phyloP scores from a whole-genome alignment of 2,113 vertebrate species.

The Anthoscopus minutus region DNA sequence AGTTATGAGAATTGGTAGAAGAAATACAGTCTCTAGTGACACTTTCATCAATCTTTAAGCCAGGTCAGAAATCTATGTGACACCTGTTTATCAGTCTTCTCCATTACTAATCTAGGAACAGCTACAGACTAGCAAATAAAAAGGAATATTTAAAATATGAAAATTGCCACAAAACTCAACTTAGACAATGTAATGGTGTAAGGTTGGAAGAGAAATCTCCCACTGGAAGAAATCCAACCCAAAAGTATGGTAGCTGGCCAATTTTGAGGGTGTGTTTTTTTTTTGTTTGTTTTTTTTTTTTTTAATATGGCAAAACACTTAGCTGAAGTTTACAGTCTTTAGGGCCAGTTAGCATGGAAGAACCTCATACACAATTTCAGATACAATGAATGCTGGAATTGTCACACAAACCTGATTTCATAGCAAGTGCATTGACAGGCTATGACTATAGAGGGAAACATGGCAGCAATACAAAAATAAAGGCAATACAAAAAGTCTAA shows the following conservation, averaged over 20 bases:
- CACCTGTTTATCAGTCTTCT: neutral
- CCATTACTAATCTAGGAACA: neutral
- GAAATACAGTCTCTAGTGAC: neutral
- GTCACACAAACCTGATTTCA: slow-evolving; percentile 59
- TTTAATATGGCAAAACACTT: neutral
- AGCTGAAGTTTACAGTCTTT: slow-evolving; percentile 21
- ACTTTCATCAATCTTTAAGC: neutral
- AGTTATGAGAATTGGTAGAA: neutral
- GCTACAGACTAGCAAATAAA: neutral
- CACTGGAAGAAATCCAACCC: neutral
- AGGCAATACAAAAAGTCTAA: slow-evolving; percentile 39
- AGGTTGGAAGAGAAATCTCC: slow-evolving; percentile 2
- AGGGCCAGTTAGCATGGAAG: slow-evolving; percentile 41
- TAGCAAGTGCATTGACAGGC: slow-evolving; percentile 52
- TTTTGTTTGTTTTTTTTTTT: neutral
- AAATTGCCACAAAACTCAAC: neutral
- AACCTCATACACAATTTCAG: slow-evolving; percentile 52
- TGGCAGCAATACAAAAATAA: slow-evolving; percentile 54
- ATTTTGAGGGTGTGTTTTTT: neutral
- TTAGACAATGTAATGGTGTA: neutral
- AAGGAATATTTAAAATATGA: slow-evolving; percentile 7
- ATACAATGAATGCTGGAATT: slow-evolving; percentile 51
- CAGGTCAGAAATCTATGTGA: neutral
- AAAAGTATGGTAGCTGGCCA: neutral
- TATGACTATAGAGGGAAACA: slow-evolving; percentile 46